Conservation (phyloP, 2,113 vertebrate species). For the Amphilophus citrinellus region DNA sequence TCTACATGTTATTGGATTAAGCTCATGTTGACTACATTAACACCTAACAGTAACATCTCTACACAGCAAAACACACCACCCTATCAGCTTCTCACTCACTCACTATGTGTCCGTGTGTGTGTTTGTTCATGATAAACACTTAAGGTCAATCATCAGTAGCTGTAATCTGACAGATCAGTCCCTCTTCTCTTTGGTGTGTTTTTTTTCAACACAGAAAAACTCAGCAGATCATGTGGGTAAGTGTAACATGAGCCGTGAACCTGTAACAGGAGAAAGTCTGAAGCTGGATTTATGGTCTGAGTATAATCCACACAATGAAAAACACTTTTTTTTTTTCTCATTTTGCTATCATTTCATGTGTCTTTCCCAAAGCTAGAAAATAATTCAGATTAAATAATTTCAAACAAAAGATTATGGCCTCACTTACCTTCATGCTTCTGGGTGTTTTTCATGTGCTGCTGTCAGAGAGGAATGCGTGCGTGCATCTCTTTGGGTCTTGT, state of each 20-base stretch:
- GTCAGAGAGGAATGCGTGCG: constrained; percentile 2
- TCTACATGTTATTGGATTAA: constrained; percentile 64
- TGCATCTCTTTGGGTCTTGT: constrained; percentile 26
- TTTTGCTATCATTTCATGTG: not conserved
- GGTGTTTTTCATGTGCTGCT: not conserved
- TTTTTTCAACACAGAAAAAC: not conserved
- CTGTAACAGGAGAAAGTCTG: accelerated
- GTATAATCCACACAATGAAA: not conserved
- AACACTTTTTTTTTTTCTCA: not conserved
- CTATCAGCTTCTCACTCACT: constrained; percentile 2
- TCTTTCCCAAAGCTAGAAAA: not conserved
- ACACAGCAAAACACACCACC: constrained; percentile 43
- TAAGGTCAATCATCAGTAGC: not conserved
- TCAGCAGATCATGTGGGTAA: not conserved
- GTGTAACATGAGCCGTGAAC: not conserved
- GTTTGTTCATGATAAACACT: not conserved
- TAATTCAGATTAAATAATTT: not conserved
- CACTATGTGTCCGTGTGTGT: not conserved
- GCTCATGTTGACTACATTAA: constrained; percentile 69
- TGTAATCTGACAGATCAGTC: not conserved
- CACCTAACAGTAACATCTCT: constrained; percentile 52
- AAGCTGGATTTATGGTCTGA: not conserved
- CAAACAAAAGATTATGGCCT: not conserved
- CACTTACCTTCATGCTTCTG: constrained; percentile 53
- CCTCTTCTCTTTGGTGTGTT: not conserved